phyloP scores from a whole-genome alignment of 2,797 vertebrate genomes.

The Periophthalmus magnuspinnatus region DNA sequence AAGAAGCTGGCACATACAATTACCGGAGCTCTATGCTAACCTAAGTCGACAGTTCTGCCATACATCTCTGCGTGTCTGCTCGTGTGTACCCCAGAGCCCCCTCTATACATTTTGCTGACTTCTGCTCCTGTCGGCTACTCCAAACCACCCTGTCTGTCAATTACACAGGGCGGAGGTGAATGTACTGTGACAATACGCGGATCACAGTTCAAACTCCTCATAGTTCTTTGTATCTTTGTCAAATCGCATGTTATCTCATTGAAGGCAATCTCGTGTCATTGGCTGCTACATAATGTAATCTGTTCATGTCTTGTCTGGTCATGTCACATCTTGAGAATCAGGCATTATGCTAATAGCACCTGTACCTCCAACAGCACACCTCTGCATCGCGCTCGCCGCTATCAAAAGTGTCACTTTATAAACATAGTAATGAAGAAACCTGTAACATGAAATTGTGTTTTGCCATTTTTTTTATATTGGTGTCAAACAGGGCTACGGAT shows the following conservation, averaged over 20 bases:
- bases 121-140: conserved; percentile 44
- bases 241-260: conserved; percentile 19
- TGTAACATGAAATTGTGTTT: background rate
- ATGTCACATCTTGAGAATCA: conserved; percentile 7
- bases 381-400: background rate
- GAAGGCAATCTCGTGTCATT: conserved; percentile 25
- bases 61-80: conserved; percentile 43
- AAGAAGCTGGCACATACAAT: conserved; percentile 62
- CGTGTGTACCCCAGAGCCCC: conserved; percentile 32
- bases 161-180: conserved; percentile 31
- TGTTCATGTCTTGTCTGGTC: conserved; percentile 8
- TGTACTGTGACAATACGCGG: conserved; percentile 21
- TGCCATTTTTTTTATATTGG: background rate
- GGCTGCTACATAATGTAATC: conserved; percentile 19
- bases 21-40: conserved; percentile 45
- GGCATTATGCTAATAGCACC: conserved; percentile 23
- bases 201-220: background rate
- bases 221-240: conserved; percentile 14
- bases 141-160: conserved; percentile 47
- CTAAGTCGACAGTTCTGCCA: conserved; percentile 52
- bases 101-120: conserved; percentile 58
- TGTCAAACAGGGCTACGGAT: conserved; percentile 10
- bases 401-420: background rate
- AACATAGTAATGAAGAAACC: background rate
- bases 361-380: background rate